phyloP scores from a whole-genome alignment of 2,888 invertebrate genomes.

The Anticlea derivata region DNA sequence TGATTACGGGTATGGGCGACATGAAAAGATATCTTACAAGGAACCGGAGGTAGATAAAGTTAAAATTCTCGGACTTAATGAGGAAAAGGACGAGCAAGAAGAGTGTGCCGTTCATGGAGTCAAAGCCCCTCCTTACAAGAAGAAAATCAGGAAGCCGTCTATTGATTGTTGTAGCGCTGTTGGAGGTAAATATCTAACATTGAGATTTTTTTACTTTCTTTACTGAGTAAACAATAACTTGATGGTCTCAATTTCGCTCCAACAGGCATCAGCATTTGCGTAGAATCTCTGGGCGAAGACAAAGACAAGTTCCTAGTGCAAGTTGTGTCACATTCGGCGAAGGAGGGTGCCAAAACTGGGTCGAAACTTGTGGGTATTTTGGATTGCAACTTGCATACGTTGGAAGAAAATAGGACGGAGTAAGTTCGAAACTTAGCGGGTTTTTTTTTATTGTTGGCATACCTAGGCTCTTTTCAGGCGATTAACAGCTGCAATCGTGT shows the following conservation, averaged over 20 bases:
- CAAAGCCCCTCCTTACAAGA: slow-evolving; percentile 55
- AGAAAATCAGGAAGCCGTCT: slow-evolving; percentile 60
- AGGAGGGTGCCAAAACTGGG: slow-evolving; percentile 82
- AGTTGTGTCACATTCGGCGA: slow-evolving; percentile 83
- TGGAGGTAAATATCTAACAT: slow-evolving; percentile 60
- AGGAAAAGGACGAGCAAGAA: slow-evolving; percentile 39
- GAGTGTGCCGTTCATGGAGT: slow-evolving; percentile 51
- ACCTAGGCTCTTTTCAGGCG: neutral
- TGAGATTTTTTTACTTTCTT: neutral
- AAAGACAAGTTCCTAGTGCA: slow-evolving; percentile 84
- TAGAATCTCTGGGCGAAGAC: slow-evolving; percentile 74
- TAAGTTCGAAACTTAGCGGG: slow-evolving; percentile 45
- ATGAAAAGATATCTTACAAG: slow-evolving; percentile 58
- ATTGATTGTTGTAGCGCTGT: slow-evolving; percentile 77
- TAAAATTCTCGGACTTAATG: slow-evolving; percentile 61
- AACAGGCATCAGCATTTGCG: slow-evolving; percentile 69
- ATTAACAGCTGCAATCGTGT: neutral
- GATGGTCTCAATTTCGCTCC: slow-evolving; percentile 5
- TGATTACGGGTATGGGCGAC: slow-evolving; percentile 66
- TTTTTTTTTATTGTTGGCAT: neutral
- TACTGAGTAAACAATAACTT: neutral
- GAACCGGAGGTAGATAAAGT: slow-evolving; percentile 51
- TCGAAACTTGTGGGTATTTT: slow-evolving; percentile 84
- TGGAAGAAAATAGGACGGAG: slow-evolving; percentile 86
- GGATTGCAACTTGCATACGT: slow-evolving; percentile 84